Evolutionary conservation across 2,113 vertebrate genomes (phyloP).

Genomic region (Cryptomyrus ogoouensis): DNA sequence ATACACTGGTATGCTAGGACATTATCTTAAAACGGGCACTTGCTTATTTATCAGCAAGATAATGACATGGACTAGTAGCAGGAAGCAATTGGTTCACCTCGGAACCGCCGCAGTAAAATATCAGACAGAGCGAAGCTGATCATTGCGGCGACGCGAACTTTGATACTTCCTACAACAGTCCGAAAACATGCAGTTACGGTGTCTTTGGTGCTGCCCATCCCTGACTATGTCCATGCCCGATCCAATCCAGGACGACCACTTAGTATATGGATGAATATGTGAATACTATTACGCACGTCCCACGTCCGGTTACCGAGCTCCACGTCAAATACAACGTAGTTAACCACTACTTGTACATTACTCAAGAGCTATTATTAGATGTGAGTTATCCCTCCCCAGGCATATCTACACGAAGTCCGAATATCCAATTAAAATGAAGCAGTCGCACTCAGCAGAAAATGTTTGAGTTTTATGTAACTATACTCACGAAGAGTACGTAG

Average conservation of each 20-base stretch:
- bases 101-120: neutral
- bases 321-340: neutral
- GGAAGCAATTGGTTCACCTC: neutral
- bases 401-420: neutral
- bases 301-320: neutral
- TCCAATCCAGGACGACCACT: neutral
- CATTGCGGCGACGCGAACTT: neutral
- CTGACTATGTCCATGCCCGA: neutral
- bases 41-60: neutral
- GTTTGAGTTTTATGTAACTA: neutral
- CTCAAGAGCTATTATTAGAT: neutral
- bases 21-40: neutral
- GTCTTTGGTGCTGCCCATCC: neutral
- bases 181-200: neutral
- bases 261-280: neutral
- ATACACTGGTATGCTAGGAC: neutral
- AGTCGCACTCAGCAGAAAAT: neutral
- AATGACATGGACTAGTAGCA: neutral
- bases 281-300: neutral
- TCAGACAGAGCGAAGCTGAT: neutral
- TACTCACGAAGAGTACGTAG: neutral
- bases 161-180: neutral
- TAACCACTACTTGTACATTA: neutral
- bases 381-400: neutral
- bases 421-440: neutral